Conservation (phyloP, 2,113 vertebrate genomes). For the Mus pahari region DNA sequence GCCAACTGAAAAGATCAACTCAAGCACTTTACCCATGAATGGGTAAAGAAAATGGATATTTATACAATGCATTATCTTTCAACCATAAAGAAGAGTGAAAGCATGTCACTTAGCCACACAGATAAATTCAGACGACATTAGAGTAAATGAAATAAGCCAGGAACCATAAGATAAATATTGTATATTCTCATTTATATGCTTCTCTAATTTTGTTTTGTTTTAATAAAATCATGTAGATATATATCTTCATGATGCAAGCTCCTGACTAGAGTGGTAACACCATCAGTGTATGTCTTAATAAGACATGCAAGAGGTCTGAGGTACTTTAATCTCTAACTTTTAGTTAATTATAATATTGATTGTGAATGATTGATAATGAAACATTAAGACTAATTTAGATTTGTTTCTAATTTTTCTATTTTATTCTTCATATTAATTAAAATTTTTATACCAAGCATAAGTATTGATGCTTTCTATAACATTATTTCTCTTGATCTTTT, state of each 20-base stretch:
- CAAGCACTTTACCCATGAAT: background rate
- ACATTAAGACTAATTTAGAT: slow-evolving; percentile 42
- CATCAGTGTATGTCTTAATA: background rate
- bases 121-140: background rate
- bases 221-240: background rate
- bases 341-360: slow-evolving; percentile 34
- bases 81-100: background rate
- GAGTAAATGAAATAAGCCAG: background rate
- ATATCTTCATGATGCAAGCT: slow-evolving; percentile 10
- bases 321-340: background rate
- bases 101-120: background rate
- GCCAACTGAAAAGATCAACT: background rate
- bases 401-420: slow-evolving; percentile 47
- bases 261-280: background rate
- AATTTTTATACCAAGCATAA: slow-evolving; percentile 48
- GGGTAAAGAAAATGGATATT: background rate
- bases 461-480: slow-evolving; percentile 70
- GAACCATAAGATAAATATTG: background rate
- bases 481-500: background rate
- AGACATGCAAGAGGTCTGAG: background rate
- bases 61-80: background rate
- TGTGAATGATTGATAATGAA: slow-evolving; percentile 31
- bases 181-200: background rate
- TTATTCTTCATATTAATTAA: slow-evolving; percentile 65
- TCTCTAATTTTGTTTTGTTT: background rate